Conservation (phyloP, 2,113 vertebrate species). For the Gorsachius goisagi region DNA sequence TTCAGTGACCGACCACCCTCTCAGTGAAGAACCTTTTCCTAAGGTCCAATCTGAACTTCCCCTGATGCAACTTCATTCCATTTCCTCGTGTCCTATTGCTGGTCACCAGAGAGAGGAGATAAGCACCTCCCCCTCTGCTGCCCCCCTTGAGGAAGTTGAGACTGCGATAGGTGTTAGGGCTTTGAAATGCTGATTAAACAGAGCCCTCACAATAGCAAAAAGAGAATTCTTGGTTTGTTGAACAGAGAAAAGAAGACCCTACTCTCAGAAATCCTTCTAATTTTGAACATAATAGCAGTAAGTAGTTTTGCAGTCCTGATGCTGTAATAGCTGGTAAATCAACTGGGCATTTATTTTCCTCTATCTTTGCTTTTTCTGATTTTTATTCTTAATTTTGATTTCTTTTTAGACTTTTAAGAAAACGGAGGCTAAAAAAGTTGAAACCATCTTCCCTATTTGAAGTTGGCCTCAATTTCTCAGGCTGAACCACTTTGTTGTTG, state of each 20-base stretch:
- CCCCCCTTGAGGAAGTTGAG: background rate
- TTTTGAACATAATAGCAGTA: background rate
- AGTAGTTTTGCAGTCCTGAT: background rate
- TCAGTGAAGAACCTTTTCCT: no score
- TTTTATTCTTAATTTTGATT: slow-evolving; percentile 16
- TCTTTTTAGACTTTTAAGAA: slow-evolving; percentile 4
- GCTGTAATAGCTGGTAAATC: background rate
- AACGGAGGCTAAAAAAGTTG: background rate
- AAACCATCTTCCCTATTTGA: background rate
- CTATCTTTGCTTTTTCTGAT: background rate
- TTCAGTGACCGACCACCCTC: no score
- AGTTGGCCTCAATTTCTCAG: slow-evolving; percentile 47
- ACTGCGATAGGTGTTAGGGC: background rate
- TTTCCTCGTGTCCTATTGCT: no score
- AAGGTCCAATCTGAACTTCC: no score
- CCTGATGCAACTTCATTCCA: no score
- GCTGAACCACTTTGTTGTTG: background rate
- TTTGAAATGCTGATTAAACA: slow-evolving; percentile 40
- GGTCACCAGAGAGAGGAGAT: background rate
- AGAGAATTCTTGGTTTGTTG: slow-evolving; percentile 1
- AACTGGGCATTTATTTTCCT: background rate
- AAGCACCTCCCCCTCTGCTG: background rate
- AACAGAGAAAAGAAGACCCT: slow-evolving; percentile 5
- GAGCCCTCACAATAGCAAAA: background rate
- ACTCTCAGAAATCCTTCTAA: background rate